phyloP scores from a whole-genome alignment of 2,113 vertebrate species.

The Ictalurus punctatus region DNA sequence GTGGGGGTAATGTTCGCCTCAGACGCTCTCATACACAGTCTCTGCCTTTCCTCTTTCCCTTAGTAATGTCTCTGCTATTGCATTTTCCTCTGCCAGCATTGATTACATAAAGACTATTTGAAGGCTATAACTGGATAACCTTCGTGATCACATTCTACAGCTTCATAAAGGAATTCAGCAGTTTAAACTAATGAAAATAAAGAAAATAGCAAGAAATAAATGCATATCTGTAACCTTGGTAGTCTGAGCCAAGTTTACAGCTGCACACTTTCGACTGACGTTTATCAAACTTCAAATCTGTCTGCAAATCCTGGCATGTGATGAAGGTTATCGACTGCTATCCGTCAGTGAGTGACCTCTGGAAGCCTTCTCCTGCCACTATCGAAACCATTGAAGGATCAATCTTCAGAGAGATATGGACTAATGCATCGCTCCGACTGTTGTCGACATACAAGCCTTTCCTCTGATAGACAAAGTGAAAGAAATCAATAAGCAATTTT shows the following conservation, averaged over 20 bases:
- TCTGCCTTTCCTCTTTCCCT: constrained; percentile 34
- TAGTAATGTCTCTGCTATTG: constrained; percentile 43
- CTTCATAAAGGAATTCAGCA: constrained; percentile 38
- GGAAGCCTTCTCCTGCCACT: constrained; percentile 61
- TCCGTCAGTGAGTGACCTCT: constrained; percentile 55
- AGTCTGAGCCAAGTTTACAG: constrained; percentile 13
- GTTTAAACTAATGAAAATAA: background rate
- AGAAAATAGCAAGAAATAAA: background rate
- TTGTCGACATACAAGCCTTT: constrained; percentile 66
- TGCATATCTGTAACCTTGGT: constrained; percentile 20
- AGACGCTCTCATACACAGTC: constrained; percentile 48
- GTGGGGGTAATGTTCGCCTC: constrained; percentile 49
- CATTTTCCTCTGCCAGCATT: constrained; percentile 54
- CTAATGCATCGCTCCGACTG: constrained; percentile 56
- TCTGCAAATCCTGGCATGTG: constrained; percentile 51
- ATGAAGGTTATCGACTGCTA: constrained; percentile 60
- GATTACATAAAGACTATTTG: constrained; percentile 60
- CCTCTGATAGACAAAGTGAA: constrained; percentile 67
- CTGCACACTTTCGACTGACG: constrained; percentile 17
- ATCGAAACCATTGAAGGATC: constrained; percentile 62
- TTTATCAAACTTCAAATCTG: constrained; percentile 44
- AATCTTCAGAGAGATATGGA: constrained; percentile 68
- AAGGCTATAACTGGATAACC: constrained; percentile 55
- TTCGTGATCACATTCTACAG: constrained; percentile 49
- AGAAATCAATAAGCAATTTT: constrained; percentile 78